Conservation (phyloP, 2,113 vertebrate genomes). For the Pteronura brasiliensis region DNA sequence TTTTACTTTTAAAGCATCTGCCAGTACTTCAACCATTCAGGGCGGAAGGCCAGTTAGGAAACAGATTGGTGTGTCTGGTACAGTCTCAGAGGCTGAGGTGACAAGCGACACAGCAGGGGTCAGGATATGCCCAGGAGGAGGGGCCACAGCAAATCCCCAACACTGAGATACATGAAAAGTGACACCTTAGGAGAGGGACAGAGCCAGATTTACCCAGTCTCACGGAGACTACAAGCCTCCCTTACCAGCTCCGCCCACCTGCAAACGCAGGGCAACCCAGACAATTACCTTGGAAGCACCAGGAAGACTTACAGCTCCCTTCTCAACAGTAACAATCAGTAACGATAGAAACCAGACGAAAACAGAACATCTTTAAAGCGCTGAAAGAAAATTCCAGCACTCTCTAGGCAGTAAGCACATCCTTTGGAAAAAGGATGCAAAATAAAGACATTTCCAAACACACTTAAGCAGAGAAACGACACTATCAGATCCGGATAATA, state of each 20-base stretch:
- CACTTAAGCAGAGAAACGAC: neutral
- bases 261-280: neutral
- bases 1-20: neutral
- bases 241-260: neutral
- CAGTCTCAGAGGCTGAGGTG: neutral
- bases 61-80: neutral
- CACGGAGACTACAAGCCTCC: neutral
- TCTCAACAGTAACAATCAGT: neutral
- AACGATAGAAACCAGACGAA: neutral
- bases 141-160: neutral
- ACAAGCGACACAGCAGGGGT: neutral
- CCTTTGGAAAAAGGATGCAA: neutral
- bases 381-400: neutral
- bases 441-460: neutral
- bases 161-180: no score
- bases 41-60: neutral
- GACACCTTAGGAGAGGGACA: neutral
- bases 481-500: neutral
- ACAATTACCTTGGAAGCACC: neutral
- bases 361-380: neutral
- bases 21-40: neutral
- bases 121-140: neutral
- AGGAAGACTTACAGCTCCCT: neutral
- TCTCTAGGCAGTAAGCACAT: neutral
- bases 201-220: neutral